phyloP scores from a whole-genome alignment of 1,140 invertebrate genomes.

The Eupristina koningsbergeri region DNA sequence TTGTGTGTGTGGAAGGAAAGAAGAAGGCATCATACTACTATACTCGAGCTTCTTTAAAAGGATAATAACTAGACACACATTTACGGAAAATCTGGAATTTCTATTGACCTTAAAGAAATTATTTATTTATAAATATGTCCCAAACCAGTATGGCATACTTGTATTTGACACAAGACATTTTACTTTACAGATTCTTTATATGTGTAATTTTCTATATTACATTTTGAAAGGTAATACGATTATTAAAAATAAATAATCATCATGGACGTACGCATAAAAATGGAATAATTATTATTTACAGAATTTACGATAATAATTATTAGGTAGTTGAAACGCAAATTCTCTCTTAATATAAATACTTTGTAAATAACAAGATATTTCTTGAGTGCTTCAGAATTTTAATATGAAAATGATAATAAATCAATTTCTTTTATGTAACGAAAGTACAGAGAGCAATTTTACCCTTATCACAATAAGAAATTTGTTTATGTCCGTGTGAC shows the following conservation, averaged over 20 bases:
- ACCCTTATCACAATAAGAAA: neutral
- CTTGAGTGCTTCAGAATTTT: too few species aligned
- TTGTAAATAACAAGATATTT: too few species aligned
- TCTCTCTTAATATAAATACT: too few species aligned
- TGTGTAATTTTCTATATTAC: neutral
- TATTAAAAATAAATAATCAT: neutral
- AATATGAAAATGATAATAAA: neutral
- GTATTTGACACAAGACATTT: neutral
- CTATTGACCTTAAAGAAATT: neutral
- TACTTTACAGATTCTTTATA: neutral
- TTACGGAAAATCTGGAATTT: neutral
- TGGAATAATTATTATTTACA: neutral
- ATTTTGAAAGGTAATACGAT: neutral
- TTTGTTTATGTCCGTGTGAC: neutral
- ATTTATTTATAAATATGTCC: constrained; percentile 2
- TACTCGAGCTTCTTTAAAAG: neutral
- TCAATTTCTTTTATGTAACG: neutral
- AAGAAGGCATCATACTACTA: neutral
- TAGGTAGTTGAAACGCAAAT: too few species aligned
- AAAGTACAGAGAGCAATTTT: neutral
- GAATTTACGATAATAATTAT: neutral
- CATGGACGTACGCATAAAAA: neutral
- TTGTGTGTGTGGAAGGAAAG: neutral
- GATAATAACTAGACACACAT: neutral
- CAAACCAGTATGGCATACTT: neutral